Conservation (phyloP, 2,113 vertebrate species). For the Desmodus rotundus region DNA sequence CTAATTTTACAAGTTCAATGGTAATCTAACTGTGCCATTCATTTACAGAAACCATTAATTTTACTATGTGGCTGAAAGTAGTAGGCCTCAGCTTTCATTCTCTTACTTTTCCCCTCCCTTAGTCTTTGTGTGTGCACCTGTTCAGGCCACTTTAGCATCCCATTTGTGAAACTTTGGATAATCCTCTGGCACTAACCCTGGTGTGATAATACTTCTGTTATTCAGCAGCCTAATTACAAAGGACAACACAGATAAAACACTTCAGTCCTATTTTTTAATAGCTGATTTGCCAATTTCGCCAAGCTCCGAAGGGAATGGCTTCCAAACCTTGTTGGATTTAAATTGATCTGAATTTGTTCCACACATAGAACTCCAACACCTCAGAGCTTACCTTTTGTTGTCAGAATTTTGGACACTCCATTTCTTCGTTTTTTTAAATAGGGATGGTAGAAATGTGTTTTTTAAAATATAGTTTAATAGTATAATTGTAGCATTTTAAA, state of each 20-base stretch:
- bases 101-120: constrained; percentile 83
- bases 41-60: constrained; percentile 88
- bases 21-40: constrained; percentile 86
- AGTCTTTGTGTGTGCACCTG: constrained; percentile 96
- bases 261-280: constrained; percentile 81
- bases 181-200: constrained; percentile 94
- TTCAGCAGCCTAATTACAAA: constrained; percentile 93
- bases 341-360: constrained; percentile 74
- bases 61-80: constrained; percentile 84
- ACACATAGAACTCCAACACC: constrained; percentile 43
- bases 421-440: background rate
- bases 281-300: constrained; percentile 77
- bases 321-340: constrained; percentile 79
- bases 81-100: constrained; percentile 89
- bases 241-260: constrained; percentile 85
- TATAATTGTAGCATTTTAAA: background rate
- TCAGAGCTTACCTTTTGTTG: constrained; percentile 30
- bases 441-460: background rate
- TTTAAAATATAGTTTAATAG: background rate
- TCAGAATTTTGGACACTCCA: background rate
- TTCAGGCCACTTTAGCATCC: constrained; percentile 94
- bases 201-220: constrained; percentile 95
- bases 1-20: constrained; percentile 85
- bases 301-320: constrained; percentile 78
- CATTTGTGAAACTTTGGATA: constrained; percentile 94